Percentiles rank a stretch among this genome's conserved stretches.
phyloP scores from a whole-genome alignment of 2,797 vertebrate species.

The Molossus alvarezi region DNA sequence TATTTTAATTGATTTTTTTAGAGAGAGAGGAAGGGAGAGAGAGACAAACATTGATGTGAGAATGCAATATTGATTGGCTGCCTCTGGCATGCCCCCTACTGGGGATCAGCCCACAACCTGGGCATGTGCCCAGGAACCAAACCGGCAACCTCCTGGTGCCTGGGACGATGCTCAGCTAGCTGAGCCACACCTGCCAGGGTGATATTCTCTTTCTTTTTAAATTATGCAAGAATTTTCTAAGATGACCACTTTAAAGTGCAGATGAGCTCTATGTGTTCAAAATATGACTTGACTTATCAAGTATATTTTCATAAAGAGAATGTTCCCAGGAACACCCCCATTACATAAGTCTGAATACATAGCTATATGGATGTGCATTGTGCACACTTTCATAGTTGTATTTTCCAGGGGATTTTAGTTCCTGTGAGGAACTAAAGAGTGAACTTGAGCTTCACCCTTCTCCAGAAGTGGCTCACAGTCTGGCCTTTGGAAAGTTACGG shows the following conservation, averaged over 20 bases:
- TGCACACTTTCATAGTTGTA: not conserved
- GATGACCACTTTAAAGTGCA: not conserved
- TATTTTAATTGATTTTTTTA: no score
- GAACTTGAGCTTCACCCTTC: not conserved
- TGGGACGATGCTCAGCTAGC: no score
- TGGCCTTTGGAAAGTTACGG: not conserved
- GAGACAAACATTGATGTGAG: no score
- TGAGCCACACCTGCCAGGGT: no score
- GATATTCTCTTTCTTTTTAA: conserved; percentile 1
- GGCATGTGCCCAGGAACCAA: no score
- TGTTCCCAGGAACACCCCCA: not conserved
- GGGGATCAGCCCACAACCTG: no score
- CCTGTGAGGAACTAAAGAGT: not conserved
- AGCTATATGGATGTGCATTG: fast-evolving
- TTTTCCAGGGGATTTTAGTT: not conserved
- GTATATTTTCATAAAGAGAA: not conserved
- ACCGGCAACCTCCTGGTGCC: no score
- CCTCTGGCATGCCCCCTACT: no score
- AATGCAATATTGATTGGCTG: no score
- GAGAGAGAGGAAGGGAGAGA: no score
- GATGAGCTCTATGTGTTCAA: not conserved
- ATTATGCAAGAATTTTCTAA: not conserved
- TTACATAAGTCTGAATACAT: not conserved
- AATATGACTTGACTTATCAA: not conserved
- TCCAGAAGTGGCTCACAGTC: not conserved